These are phyloP conservation scores for Cerceris ruficornis DNA, from an alignment of 2,888 invertebrate genomes.

Conservation along the genomic window DNA sequence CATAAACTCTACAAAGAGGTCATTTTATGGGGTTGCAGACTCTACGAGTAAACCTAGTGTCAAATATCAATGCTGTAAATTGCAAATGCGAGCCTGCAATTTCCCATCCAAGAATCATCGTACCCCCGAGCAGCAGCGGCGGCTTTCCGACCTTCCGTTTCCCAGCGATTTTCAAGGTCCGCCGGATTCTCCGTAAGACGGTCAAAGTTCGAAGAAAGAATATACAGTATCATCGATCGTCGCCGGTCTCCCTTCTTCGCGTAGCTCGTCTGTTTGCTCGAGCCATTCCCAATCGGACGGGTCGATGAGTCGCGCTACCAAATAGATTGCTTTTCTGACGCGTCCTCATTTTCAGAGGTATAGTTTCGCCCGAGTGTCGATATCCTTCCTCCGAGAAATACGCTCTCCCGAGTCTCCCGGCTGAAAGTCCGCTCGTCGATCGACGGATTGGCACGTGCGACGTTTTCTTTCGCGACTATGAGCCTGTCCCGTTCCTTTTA, in stretches of 20 bases:
- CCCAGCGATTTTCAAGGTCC: constrained; percentile 21
- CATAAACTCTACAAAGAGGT: too few relatives aligned
- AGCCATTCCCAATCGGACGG: constrained; percentile 5
- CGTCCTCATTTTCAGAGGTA: background rate
- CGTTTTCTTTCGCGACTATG: too few relatives aligned
- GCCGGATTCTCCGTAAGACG: background rate
- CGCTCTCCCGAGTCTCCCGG: too few relatives aligned
- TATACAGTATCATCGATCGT: constrained; percentile 16
- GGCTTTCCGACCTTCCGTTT: background rate
- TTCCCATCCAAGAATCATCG: background rate
- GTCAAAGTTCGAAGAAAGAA: background rate
- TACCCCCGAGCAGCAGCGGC: background rate
- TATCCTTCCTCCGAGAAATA: background rate
- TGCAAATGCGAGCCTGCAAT: too few relatives aligned
- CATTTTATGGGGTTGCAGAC: too few relatives aligned
- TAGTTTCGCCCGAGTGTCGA: background rate
- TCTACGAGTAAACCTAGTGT: too few relatives aligned
- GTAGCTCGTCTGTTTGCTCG: constrained; percentile 5
- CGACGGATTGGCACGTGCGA: too few relatives aligned
- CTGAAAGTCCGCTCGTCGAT: too few relatives aligned
- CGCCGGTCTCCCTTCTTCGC: background rate
- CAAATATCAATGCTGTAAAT: too few relatives aligned
- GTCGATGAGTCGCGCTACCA: background rate
- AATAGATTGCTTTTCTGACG: constrained; percentile 19
- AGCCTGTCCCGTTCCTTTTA: too few relatives aligned